Evolutionary conservation across 2,797 vertebrate species (phyloP), one percentile per base, ranked within the genome.

Genomic region (Miichthys miiuy): DNA sequence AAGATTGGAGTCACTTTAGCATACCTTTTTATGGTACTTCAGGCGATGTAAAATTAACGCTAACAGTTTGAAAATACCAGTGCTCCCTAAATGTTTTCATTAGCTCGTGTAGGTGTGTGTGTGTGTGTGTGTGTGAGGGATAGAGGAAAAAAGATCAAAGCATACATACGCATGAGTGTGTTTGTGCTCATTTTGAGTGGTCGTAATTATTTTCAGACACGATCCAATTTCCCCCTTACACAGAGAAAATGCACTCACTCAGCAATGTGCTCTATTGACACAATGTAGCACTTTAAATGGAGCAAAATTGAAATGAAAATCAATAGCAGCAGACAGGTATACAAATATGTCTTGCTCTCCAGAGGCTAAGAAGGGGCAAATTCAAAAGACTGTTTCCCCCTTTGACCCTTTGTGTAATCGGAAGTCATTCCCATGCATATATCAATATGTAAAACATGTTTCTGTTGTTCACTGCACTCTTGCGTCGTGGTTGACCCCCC

Each of bases 221-320:
- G 63, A 88, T 86, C 72, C 82, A 86, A 82, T 87, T 86, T 81
- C 63, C 77, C 47, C 50, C 23, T 1, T 41, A 67, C 76, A 51
- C 62, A 41, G 66, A 66, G 64, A 72, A 78, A 84, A 81, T 51
- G 14, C 47, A n/a, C 71, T 64, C 57, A 23, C 74, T 89, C 89
- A 87, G 84, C 84, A 86, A 5, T 75, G 61, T 63, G 62, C 75
- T 21, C 57, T 51, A 57, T 76, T 68, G 84, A 81, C 83, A 80
- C 54, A 63, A 52, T 73, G 67, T 64, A 79, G 70, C 48, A 52
- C 48, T 80, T 81, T 72, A 75, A 83, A 84, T 61, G 58, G 72
- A 79, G 74, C 57, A 65, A 80, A 83, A 86, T 73, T 85, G 71
- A 86, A 87, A 88, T 83, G 42, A 80, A 83, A 92, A 87, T 92